Evolutionary conservation across 1,140 invertebrate species (phyloP), one percentile per base, ranked within the genome.

Genomic region (Drosophila pachea): DNA sequence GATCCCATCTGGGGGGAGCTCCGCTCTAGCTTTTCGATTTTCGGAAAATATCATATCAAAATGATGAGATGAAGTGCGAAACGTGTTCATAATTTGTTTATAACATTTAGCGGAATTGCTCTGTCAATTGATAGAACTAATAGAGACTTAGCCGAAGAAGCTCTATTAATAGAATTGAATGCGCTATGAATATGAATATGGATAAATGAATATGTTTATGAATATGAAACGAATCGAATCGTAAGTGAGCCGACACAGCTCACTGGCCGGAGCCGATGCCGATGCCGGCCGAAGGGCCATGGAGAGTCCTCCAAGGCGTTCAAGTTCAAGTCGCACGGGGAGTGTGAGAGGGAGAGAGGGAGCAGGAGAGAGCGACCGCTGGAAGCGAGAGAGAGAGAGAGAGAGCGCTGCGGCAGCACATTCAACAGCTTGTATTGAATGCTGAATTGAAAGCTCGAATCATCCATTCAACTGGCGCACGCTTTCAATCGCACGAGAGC

Each of bases 381-480:
- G 45, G 3, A 3, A 16, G 53, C 31, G n/a, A 40, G 36, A 9
- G 38, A 35, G 12, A 35, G 48, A 50, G 35, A 33, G 6, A 4
- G 48, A 12, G 49, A 52, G 49, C 14, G 35, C 33, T 11, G 7
- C 16, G 43, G n/a, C n/a, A 40, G n/a, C 7, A 49, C 71, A 78
- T 78, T 78, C 78, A 81, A 82, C 78, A 81, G 78, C 78, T 82
- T 40, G 14, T 16, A 50, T 62, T 58, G 45, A 59, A 58, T 59
- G 47, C 6, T 8, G 33, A 12, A 40, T 36, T 81, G 78, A 81
- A 82, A 77, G 60, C 66, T 35, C 7, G 16, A 40, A 6, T 12
- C 29, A 33, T 47, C 32, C 49, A 62, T 62, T 62, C 65, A 67
- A 61, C 40, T 43, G 16, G 22, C 50, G 16, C 29, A 53, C 36